phyloP scores from a whole-genome alignment of 2,797 vertebrate genomes.

The Spheniscus humboldti region DNA sequence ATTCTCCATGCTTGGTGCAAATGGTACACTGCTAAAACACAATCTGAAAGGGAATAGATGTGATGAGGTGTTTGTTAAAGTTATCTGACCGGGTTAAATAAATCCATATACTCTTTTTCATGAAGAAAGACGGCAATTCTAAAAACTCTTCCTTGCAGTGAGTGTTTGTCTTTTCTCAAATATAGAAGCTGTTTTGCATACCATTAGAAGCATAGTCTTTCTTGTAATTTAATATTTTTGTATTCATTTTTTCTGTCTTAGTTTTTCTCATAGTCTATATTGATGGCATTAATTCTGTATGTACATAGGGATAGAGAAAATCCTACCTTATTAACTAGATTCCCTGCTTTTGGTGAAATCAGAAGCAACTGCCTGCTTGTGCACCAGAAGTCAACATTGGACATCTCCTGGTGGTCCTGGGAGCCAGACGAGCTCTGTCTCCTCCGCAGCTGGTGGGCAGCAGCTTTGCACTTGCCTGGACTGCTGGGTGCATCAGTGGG shows the following conservation, averaged over 20 bases:
- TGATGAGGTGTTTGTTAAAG: not conserved
- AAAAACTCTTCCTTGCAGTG: not conserved
- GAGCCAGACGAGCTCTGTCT: not conserved
- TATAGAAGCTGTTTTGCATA: not conserved
- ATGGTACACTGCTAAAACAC: not conserved
- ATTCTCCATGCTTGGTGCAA: not conserved
- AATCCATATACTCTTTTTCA: not conserved
- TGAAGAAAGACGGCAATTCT: not conserved
- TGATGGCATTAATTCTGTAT: not conserved
- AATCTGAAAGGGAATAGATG: not conserved
- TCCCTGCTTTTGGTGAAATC: not conserved
- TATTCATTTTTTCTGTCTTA: not conserved
- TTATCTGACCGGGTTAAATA: not conserved
- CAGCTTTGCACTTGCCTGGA: not conserved
- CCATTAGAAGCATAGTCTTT: not conserved
- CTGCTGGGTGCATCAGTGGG: not conserved
- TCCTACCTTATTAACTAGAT: not conserved
- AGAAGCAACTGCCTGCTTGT: not conserved
- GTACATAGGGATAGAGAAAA: not conserved
- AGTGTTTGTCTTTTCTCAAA: not conserved
- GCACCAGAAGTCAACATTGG: not conserved
- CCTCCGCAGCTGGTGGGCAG: not conserved
- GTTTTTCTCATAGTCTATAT: not conserved
- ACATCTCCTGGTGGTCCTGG: not conserved
- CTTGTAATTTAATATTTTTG: not conserved